A percentile compares a stretch with the other conserved stretches of the same genome.
These are phyloP conservation scores for Pseudocheirus occidentalis DNA, from an alignment of 2,797 vertebrate genomes.

Conservation along the genomic window DNA sequence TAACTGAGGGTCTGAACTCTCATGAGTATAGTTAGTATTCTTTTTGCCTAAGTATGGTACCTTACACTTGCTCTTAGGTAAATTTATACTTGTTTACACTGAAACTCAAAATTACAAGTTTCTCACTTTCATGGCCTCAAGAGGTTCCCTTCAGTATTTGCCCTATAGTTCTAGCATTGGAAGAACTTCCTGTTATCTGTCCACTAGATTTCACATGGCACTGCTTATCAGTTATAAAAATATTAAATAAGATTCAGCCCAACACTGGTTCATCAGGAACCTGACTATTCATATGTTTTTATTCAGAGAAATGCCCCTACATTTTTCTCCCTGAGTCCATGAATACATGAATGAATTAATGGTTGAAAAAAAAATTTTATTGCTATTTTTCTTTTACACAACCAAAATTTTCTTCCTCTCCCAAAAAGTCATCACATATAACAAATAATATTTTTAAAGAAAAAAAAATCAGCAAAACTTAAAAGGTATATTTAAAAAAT, in stretches of 20 bases:
- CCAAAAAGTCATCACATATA: too few relatives aligned
- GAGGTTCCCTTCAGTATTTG: background rate
- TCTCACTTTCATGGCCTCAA: background rate
- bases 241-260: background rate
- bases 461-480: too few relatives aligned
- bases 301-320: background rate
- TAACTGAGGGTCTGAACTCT: background rate
- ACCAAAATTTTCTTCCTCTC: too few relatives aligned
- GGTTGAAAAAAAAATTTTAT: background rate
- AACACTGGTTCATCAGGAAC: background rate
- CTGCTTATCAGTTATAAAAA: background rate
- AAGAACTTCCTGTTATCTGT: background rate
- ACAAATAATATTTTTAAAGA: too few relatives aligned
- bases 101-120: background rate
- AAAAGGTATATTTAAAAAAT: too few relatives aligned
- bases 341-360: background rate
- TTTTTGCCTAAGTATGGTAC: background rate
- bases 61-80: background rate
- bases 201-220: background rate
- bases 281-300: background rate
- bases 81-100: background rate
- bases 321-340: background rate
- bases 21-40: background rate
- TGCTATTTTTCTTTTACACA: background rate
- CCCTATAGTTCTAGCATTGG: background rate